Evolutionary conservation across 2,113 vertebrate species (phyloP).

Genomic region (Plecturocebus donacophilus): DNA sequence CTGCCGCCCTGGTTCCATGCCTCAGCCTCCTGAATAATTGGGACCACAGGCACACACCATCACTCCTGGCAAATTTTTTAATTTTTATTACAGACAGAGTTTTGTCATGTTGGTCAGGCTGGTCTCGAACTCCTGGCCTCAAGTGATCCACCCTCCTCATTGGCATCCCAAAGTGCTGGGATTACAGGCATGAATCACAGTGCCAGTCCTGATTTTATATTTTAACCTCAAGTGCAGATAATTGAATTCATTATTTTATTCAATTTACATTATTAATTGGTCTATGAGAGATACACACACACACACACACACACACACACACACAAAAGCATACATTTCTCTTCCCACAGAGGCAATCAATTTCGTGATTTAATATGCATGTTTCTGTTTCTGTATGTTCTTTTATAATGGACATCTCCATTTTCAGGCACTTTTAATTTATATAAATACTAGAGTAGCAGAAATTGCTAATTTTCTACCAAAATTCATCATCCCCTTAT

Average conservation of each 20-base stretch:
- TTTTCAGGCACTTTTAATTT: not conserved
- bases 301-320: not conserved
- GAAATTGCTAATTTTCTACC: not conserved
- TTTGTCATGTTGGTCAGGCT: too few species aligned
- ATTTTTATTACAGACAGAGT: too few species aligned
- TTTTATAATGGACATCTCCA: not conserved
- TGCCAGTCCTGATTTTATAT: not conserved
- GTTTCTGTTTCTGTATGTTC: not conserved
- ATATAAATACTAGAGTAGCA: not conserved
- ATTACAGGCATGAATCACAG: too few species aligned
- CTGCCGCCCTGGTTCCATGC: too few species aligned
- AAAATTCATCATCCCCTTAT: not conserved
- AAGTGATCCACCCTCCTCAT: too few species aligned
- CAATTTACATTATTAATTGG: not conserved
- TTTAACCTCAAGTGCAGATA: not conserved
- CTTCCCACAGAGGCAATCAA: not conserved
- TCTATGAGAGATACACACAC: not conserved
- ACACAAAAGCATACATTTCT: not conserved
- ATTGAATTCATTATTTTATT: conserved; percentile 13
- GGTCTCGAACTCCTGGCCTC: too few species aligned
- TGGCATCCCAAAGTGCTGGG: too few species aligned
- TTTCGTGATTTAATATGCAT: not conserved
- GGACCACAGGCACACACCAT: too few species aligned
- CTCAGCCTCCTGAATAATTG: too few species aligned
- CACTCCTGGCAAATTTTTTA: too few species aligned